These are phyloP conservation scores for Leuciscus idus DNA, from an alignment of 2,113 vertebrate genomes.

Conservation along the genomic window DNA sequence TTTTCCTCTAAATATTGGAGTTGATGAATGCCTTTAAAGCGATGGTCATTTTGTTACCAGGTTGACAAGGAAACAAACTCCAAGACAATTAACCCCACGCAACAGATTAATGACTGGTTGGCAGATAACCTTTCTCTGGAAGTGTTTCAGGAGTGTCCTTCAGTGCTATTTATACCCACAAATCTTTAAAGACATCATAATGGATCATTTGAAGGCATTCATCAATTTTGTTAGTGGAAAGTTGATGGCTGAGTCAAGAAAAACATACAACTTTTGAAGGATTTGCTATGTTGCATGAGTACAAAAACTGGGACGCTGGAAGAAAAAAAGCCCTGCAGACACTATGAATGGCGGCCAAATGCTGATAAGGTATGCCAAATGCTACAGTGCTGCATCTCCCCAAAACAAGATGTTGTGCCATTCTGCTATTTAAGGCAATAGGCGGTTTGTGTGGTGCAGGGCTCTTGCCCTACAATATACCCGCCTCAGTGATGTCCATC, in stretches of 20 bases:
- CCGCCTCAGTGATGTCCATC: conserved; percentile 68
- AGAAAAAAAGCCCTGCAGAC: conserved; percentile 64
- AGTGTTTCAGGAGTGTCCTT: conserved; percentile 64
- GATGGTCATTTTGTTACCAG: conserved; percentile 44
- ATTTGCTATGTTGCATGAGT: conserved; percentile 51
- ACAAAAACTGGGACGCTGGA: conserved; percentile 40
- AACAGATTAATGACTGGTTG: conserved; percentile 54
- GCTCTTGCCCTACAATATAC: conserved; percentile 61
- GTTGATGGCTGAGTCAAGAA: conserved; percentile 65
- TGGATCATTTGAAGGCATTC: conserved; percentile 71
- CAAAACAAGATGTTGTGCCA: conserved; percentile 66
- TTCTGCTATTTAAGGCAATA: conserved; percentile 63
- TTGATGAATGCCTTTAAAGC: conserved; percentile 45
- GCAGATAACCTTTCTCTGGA: conserved; percentile 53
- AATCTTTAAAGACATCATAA: conserved; percentile 69
- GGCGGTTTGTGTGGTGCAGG: conserved; percentile 54
- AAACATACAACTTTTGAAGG: conserved; percentile 61
- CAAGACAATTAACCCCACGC: conserved; percentile 26
- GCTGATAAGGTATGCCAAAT: conserved; percentile 54
- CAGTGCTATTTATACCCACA: conserved; percentile 68
- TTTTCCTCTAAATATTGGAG: conserved; percentile 34
- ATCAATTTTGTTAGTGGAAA: conserved; percentile 63
- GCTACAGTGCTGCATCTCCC: conserved; percentile 62
- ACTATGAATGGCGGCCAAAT: conserved; percentile 67
- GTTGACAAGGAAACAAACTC: conserved; percentile 51